Evolutionary conservation across 2,113 vertebrate genomes (phyloP), one percentile per base, ranked within the genome.

Genomic region (Barbus barbus): DNA sequence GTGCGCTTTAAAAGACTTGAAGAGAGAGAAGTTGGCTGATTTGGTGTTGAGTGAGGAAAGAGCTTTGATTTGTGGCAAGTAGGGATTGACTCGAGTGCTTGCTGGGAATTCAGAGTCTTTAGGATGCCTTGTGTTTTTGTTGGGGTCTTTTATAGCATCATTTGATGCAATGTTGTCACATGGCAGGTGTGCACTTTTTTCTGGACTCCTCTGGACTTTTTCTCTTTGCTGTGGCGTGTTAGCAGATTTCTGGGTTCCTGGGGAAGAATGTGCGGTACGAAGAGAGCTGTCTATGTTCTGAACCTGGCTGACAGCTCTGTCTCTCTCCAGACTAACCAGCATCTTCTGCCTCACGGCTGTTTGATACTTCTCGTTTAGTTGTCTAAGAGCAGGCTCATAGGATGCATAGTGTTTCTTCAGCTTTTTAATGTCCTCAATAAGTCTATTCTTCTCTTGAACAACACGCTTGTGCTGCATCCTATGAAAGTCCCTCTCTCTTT

Each of bases 291-390:
- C 90, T 83, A 94, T 89, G 41, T 84, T 89, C 87, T 84, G 89
- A 84, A 91, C 84, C 91, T 96, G 93, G 18, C 53, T 87, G 31
- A 93, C 12, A 2, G 87, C 92, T 93, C 87, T 93, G 89, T 97
- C 96, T 90, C 91, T 95, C 90, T 97, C 94, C 92, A 96, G 89
- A 65, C 92, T 93, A 73, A 91, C 90, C 87, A 95, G 84, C 94
- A 94, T 94, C 88, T 95, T 97, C 90, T 98, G 94, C 73, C 93
- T 96, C 84, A 96, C 61, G 12, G 90, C 85, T n/a, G 88, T 74
- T 16, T 96, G 91, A 71, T 96, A 97, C 87, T 96, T 99, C 38
- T 96, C 96, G 77, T 91, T 93, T 86, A 97, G 85, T 72, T 95
- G 89, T 84, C 90, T 94, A 22, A 98, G 77, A 18, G n/a, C n/a